Conservation (phyloP, 1,140 invertebrate genomes). For the Eriosoma lanigerum region DNA sequence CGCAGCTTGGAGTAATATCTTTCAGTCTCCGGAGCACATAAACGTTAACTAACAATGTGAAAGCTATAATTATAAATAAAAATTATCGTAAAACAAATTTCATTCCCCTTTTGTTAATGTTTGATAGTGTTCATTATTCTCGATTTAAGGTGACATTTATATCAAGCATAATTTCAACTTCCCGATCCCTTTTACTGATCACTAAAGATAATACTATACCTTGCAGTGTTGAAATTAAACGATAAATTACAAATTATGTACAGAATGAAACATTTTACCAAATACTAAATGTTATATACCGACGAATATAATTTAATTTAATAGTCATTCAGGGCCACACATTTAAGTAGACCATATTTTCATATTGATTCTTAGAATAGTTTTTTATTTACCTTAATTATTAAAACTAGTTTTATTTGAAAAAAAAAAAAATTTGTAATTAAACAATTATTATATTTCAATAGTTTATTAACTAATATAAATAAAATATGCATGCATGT, state of each 20-base stretch:
- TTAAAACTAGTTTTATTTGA: too few species aligned
- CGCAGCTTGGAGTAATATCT: not conserved
- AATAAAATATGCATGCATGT: too few species aligned
- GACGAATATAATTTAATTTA: too few species aligned
- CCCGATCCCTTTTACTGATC: constrained; percentile 28
- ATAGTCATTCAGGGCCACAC: too few species aligned
- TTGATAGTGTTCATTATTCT: constrained; percentile 30
- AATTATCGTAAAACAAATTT: constrained; percentile 38
- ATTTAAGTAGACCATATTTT: too few species aligned
- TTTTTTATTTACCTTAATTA: too few species aligned
- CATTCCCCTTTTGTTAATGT: constrained; percentile 23
- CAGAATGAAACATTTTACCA: not conserved
- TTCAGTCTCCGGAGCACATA: constrained; percentile 16
- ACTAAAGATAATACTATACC: constrained; percentile 17
- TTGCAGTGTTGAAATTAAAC: constrained; percentile 18
- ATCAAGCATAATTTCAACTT: constrained; percentile 28
- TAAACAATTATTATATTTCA: too few species aligned
- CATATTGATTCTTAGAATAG: too few species aligned
- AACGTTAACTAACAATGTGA: constrained; percentile 41
- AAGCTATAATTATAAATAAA: constrained; percentile 43
- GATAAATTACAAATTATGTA: constrained; percentile 25
- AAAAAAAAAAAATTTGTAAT: too few species aligned
- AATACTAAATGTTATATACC: not conserved
- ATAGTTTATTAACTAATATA: too few species aligned
- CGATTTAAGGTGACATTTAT: constrained; percentile 44